These are phyloP conservation scores for Caenorhabditis auriculariae DNA, from an alignment of 2,888 invertebrate species.

Conservation along the genomic window DNA sequence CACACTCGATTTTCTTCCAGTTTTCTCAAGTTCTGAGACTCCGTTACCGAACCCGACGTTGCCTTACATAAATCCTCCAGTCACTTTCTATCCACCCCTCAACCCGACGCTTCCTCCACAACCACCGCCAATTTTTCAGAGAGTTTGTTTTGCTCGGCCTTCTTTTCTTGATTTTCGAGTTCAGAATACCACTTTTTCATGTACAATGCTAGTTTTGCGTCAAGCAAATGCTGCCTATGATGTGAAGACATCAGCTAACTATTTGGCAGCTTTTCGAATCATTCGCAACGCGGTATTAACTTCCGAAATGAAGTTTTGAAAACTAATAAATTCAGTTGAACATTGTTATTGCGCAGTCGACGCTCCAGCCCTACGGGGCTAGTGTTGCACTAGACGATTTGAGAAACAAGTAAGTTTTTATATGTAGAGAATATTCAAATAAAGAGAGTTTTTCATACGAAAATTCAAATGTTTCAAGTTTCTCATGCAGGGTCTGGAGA, in stretches of 20 bases:
- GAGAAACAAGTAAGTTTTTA: conserved; percentile 34
- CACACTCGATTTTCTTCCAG: background rate
- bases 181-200: conserved; percentile 20
- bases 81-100: conserved; percentile 6
- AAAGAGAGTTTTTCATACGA: background rate
- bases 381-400: conserved; percentile 22
- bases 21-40: conserved; percentile 12
- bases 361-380: conserved; percentile 19
- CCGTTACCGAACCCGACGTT: conserved; percentile 13
- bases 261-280: conserved; percentile 17
- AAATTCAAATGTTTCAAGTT: background rate
- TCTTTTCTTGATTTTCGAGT: too few species aligned
- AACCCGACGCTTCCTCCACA: conserved; percentile 19
- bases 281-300: conserved; percentile 25
- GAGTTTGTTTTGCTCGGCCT: too few species aligned
- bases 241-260: conserved; percentile 18
- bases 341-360: conserved; percentile 22
- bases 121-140: conserved; percentile 17
- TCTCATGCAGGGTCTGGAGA: background rate
- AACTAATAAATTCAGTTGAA: conserved; percentile 13
- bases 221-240: conserved; percentile 31
- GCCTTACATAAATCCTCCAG: too few species aligned
- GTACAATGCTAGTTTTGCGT: conserved; percentile 20
- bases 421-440: too few species aligned
- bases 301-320: background rate